Base-by-base conservation (phyloP, 2,797 vertebrate genomes). In the Channa striata region DNA sequence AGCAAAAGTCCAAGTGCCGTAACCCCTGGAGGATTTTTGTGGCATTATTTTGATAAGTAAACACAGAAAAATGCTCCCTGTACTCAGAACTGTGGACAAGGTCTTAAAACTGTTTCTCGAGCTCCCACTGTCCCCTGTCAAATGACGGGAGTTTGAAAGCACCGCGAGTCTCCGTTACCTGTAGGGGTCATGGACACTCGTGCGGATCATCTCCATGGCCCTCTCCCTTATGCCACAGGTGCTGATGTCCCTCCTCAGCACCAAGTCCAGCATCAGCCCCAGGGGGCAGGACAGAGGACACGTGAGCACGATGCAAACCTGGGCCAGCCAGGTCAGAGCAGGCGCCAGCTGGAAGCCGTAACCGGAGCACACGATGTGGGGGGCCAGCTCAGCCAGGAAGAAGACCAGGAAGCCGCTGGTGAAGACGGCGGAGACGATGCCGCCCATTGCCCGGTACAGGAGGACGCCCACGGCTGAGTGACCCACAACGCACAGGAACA, bases 281-380 rank as follows among this genome's bases (percentile, higher is more conserved):
- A 97, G 90, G 0, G 96, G 96, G 59, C 96, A 93, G 5, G 96
- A 94, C 52, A 98, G 69, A 0, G 96, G 96, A 44, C 92, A 94
- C 2, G 96, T 95, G 60, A 97, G 77, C 20, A 96, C 87, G 89
- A 97, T 91, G 2, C 95, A 94, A 9, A 96, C 87, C 90, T 95
- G 96, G 82, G 95, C 96, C 54, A 97, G 92, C 92, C 95, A 95
- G 61, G 95, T 91, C 0, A 95, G 89, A 8, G 89, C 90, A 1
- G 95, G 95, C 0, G 96, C 96, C 64, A 97, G 65, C 68, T 92
- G 88, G 63, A 96, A 95, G 6, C 96, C 93, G 51, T 96, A 96
- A 3, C 95, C 95, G 0, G 96, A 96, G 76, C 95, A 95, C 56
- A 97, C 19, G 13, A 96, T 83, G 21, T 96, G 94, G 0, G 96